Evolutionary conservation across 2,888 invertebrate species (phyloP).

Genomic region (Penaeus monodon): DNA sequence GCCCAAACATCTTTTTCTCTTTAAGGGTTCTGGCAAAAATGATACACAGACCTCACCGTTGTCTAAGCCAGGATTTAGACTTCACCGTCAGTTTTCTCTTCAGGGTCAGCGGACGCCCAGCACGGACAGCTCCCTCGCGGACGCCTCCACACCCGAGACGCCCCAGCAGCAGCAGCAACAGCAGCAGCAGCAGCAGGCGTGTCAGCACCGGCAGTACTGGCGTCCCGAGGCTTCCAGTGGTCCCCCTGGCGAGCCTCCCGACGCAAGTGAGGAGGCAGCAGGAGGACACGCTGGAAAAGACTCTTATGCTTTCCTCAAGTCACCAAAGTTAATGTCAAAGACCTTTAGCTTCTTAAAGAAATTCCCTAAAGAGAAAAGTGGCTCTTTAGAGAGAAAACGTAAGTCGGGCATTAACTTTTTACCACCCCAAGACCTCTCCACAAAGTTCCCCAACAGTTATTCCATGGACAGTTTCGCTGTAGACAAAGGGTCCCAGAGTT

Average conservation of each 20-base stretch:
- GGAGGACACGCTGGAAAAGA: constrained; percentile 43
- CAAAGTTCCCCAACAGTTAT: constrained; percentile 64
- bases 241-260: constrained; percentile 29
- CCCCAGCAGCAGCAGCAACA: constrained; percentile 53
- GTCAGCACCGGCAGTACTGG: constrained; percentile 33
- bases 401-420: constrained; percentile 58
- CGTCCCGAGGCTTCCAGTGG: constrained; percentile 18
- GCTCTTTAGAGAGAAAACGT: constrained; percentile 62
- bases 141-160: constrained; percentile 62
- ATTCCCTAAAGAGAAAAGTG: constrained; percentile 64
- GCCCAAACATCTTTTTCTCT: constrained; percentile 63
- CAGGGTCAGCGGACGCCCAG: constrained; percentile 61
- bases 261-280: constrained; percentile 44
- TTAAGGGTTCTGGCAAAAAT: constrained; percentile 59
- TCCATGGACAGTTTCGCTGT: constrained; percentile 64
- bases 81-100: constrained; percentile 61
- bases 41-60: constrained; percentile 61
- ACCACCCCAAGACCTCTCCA: constrained; percentile 46
- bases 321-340: constrained; percentile 64
- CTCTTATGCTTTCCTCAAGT: constrained; percentile 59
- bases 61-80: constrained; percentile 49
- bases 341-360: constrained; percentile 64
- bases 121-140: constrained; percentile 63
- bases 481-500: constrained; percentile 47
- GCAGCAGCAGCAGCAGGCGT: constrained; percentile 35